phyloP scores from a whole-genome alignment of 1,140 invertebrate genomes.

The Bombus huntii region DNA sequence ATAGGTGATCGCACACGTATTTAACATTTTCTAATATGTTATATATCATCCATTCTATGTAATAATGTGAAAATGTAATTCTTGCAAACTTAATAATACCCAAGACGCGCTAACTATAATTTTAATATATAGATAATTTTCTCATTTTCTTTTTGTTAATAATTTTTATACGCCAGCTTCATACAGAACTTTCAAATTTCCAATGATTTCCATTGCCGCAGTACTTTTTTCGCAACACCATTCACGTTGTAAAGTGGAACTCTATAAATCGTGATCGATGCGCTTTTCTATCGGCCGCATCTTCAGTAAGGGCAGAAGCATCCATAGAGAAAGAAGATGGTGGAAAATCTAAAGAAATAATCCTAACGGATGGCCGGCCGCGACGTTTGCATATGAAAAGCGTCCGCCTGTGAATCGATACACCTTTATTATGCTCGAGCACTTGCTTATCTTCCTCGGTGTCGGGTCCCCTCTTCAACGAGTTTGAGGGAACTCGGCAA shows the following conservation, averaged over 20 bases:
- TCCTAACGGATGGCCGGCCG: slow-evolving; percentile 81
- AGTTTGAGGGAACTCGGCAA: slow-evolving; percentile 76
- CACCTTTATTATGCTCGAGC: slow-evolving; percentile 80
- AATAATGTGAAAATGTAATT: too few relatives aligned
- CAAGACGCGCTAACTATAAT: neutral
- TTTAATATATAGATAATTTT: neutral
- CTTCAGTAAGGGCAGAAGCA: slow-evolving; percentile 21
- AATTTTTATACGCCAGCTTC: neutral
- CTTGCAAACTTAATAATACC: too few relatives aligned
- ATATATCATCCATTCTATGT: too few relatives aligned
- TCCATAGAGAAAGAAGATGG: slow-evolving; percentile 33
- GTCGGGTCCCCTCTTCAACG: slow-evolving; percentile 42
- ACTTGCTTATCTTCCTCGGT: slow-evolving; percentile 79
- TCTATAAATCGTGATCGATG: slow-evolving; percentile 45
- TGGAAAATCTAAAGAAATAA: slow-evolving; percentile 78
- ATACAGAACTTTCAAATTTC: neutral
- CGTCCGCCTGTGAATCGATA: slow-evolving; percentile 78
- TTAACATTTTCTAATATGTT: too few relatives aligned
- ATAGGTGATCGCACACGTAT: too few relatives aligned
- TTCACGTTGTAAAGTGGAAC: slow-evolving; percentile 3
- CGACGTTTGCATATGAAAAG: slow-evolving; percentile 83
- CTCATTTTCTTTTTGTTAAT: neutral
- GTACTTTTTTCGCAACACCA: neutral
- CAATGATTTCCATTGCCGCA: neutral
- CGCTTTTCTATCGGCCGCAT: neutral